Evolutionary conservation across 2,797 vertebrate genomes (phyloP).

Genomic region (Schizopygopsis pylzovi): DNA sequence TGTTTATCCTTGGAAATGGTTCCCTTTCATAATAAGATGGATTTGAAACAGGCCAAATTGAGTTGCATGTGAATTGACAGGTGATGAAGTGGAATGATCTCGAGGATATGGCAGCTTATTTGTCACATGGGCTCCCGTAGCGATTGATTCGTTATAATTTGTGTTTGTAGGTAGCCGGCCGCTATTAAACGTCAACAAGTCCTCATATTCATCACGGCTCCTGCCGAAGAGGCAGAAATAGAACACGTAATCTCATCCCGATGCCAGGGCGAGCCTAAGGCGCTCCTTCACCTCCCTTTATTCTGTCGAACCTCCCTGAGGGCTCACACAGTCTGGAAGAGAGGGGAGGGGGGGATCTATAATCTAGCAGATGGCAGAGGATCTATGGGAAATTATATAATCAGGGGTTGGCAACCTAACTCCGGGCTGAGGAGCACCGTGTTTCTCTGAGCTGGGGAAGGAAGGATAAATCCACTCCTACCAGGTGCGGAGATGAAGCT

Average conservation of each 20-base stretch:
- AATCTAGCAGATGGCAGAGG: slow-evolving; percentile 80
- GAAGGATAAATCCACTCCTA: slow-evolving; percentile 47
- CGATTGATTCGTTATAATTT: slow-evolving; percentile 79
- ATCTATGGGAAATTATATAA: slow-evolving; percentile 80
- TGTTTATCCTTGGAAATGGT: slow-evolving; percentile 60
- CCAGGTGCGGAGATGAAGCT: slow-evolving; percentile 39
- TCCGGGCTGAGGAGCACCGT: slow-evolving; percentile 28
- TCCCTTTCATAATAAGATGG: slow-evolving; percentile 72
- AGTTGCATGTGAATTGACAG: slow-evolving; percentile 74
- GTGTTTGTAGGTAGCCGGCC: slow-evolving; percentile 76
- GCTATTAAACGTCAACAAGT: slow-evolving; percentile 81
- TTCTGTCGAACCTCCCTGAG: slow-evolving; percentile 77
- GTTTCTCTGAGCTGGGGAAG: slow-evolving; percentile 45
- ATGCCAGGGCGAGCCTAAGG: slow-evolving; percentile 73
- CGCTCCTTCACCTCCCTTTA: slow-evolving; percentile 78
- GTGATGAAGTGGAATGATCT: slow-evolving; percentile 75
- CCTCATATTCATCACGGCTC: slow-evolving; percentile 74
- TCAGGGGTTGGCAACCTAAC: slow-evolving; percentile 61
- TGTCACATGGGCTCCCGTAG: slow-evolving; percentile 72
- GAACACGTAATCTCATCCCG: slow-evolving; percentile 79
- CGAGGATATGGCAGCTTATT: slow-evolving; percentile 74
- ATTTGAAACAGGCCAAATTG: slow-evolving; percentile 70
- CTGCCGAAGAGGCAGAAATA: slow-evolving; percentile 73
- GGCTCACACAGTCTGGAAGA: slow-evolving; percentile 73
- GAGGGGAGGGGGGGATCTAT: slow-evolving; percentile 74